These are phyloP conservation scores for Drosophila arizonae DNA, from an alignment of 1,140 invertebrate genomes.

Conservation along the genomic window DNA sequence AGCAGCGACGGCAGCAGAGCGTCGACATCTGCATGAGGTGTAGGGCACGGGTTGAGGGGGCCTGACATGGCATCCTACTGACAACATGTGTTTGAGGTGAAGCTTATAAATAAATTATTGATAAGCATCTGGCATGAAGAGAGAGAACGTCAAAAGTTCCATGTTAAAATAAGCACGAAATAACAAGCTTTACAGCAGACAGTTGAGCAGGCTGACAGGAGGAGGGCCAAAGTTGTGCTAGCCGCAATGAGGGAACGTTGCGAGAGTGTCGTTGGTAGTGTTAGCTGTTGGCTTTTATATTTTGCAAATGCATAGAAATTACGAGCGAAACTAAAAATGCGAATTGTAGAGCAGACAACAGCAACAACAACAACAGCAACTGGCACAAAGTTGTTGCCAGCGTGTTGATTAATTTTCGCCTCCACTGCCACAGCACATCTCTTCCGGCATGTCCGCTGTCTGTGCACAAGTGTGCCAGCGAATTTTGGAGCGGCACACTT, in stretches of 20 bases:
- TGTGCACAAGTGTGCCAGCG: slow-evolving; percentile 39
- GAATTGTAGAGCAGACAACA: slow-evolving; percentile 44
- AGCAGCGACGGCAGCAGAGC: slow-evolving; percentile 10
- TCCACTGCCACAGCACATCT: not conserved
- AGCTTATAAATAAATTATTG: slow-evolving; percentile 82
- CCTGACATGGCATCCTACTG: slow-evolving; percentile 63
- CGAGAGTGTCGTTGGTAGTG: slow-evolving; percentile 19
- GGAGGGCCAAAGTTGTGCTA: not conserved
- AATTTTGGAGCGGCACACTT: slow-evolving; percentile 38
- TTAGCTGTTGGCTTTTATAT: slow-evolving; percentile 51
- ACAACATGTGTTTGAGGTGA: slow-evolving; percentile 80
- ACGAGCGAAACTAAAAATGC: slow-evolving; percentile 45
- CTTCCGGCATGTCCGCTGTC: not conserved
- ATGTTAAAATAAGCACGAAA: slow-evolving; percentile 70
- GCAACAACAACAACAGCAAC: slow-evolving; percentile 3
- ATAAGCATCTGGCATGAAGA: slow-evolving; percentile 78
- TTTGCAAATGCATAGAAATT: slow-evolving; percentile 71
- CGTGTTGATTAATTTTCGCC: slow-evolving; percentile 63
- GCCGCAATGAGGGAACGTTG: slow-evolving; percentile 15
- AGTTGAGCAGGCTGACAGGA: not conserved
- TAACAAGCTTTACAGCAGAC: slow-evolving; percentile 37
- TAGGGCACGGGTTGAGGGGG: slow-evolving; percentile 4
- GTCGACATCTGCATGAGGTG: not conserved
- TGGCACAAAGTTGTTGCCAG: slow-evolving; percentile 38
- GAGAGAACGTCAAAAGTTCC: slow-evolving; percentile 79